These are phyloP conservation scores for Melipona quadrifasciata DNA, from an alignment of 1,140 invertebrate genomes.

Conservation along the genomic window DNA sequence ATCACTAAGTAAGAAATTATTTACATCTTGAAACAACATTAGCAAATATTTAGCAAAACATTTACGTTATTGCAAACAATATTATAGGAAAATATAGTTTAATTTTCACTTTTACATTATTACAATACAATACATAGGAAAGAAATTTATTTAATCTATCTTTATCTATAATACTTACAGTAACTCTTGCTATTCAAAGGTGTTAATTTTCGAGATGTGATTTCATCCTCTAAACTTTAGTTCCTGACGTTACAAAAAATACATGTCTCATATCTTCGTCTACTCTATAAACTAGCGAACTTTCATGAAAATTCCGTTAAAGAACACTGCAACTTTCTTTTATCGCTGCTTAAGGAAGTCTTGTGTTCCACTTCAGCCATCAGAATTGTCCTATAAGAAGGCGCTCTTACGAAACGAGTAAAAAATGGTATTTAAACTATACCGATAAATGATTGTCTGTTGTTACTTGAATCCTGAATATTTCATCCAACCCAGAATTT, in stretches of 20 bases:
- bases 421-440: not conserved
- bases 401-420: not conserved
- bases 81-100: no score
- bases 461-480: not conserved
- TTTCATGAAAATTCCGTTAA: not conserved
- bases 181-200: not conserved
- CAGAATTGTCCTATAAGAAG: not conserved
- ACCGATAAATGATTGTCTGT: not conserved
- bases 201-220: slow-evolving; percentile 1
- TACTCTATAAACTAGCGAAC: not conserved
- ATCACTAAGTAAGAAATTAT: no score
- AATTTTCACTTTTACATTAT: no score
- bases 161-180: fast-evolving
- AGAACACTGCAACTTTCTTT: not conserved
- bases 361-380: not conserved
- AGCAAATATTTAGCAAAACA: no score
- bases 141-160: not conserved
- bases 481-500: not conserved
- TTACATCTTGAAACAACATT: no score
- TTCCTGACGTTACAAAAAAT: not conserved
- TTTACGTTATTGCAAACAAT: no score
- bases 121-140: no score
- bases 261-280: not conserved
- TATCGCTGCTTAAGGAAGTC: no score
- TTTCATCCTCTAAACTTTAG: not conserved